Evolutionary conservation across 92 coral and sea anemone species (phyloP), one percentile per base, ranked within the genome.

Genomic region (Actinostola sp.): DNA sequence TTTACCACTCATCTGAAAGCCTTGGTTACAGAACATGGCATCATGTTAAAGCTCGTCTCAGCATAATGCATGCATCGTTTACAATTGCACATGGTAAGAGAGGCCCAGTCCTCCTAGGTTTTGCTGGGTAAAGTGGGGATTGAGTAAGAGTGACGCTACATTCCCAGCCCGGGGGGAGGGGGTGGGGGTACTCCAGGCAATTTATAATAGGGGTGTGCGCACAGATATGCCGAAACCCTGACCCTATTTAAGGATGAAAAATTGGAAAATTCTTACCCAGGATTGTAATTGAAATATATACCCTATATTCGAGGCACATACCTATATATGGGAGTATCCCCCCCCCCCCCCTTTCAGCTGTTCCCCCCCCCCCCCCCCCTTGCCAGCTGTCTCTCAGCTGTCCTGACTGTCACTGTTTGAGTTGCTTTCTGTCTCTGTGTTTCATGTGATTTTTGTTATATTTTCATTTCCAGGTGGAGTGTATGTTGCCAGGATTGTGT

Each of bases 11-110:
- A 0, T 57, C 63, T 9, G 63, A 57, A 26, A 57, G 39, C 10
- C 38, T 27, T 27, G 42, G 63, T 1, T 57, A 57, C 39, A 57
- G 13, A 38, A 57, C 36, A 13, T 57, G 63, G 63, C 63, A 57
- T 57, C 36, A 4, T 27, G 63, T 57, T 13, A 17, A 57, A 4
- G 27, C 63, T 7, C 16, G 21, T 13, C n/a, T 57, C 1, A 57
- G 63, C 36, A 57, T 57, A 6, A 16, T 29, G 39, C 36, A 57
- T 27, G 63, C 63, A 27, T 3, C n/a, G 19, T 57, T 57, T 12
- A 57, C 16, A 3, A 57, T 38, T 16, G 39, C 11, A 57, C 63
- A 57, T 30, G 63, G 63, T 57, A 57, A 57, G 63, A 36, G 6
- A 4, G 11, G 11, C 42, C 11, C 42, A 4, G 42, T 11, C n/a